phyloP scores from a whole-genome alignment of 2,797 vertebrate genomes.

The Acridotheres tristis region DNA sequence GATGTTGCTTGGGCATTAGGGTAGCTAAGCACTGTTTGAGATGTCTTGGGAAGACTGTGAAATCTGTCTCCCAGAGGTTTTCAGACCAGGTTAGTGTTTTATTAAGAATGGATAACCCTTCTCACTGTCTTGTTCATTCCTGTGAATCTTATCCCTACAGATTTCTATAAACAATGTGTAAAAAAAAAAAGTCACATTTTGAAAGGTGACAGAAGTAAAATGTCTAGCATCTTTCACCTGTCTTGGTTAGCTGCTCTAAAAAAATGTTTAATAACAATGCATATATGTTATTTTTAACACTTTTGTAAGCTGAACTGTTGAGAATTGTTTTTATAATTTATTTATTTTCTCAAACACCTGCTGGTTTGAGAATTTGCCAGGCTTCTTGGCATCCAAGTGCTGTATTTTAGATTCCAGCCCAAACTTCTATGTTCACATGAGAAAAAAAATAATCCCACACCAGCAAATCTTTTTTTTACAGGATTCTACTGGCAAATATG shows the following conservation, averaged over 20 bases:
- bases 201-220: constrained; percentile 3
- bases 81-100: neutral
- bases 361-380: neutral
- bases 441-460: neutral
- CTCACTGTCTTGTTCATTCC: neutral
- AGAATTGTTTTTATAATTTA: neutral
- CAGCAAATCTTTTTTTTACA: neutral
- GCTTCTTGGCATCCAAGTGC: neutral
- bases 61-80: constrained; percentile 2
- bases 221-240: neutral
- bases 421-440: neutral
- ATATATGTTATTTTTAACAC: neutral
- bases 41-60: neutral
- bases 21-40: neutral
- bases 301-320: neutral
- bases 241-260: neutral
- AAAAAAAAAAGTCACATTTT: neutral
- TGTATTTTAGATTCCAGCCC: neutral
- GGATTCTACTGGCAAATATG: neutral
- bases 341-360: constrained; percentile 1
- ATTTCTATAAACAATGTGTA: neutral
- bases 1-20: neutral
- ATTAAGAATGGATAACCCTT: neutral
- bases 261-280: neutral
- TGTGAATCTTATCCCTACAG: neutral